These are phyloP conservation scores for Rotaria magnacalcarata DNA, from an alignment of 2,888 invertebrate species.

Conservation along the genomic window DNA sequence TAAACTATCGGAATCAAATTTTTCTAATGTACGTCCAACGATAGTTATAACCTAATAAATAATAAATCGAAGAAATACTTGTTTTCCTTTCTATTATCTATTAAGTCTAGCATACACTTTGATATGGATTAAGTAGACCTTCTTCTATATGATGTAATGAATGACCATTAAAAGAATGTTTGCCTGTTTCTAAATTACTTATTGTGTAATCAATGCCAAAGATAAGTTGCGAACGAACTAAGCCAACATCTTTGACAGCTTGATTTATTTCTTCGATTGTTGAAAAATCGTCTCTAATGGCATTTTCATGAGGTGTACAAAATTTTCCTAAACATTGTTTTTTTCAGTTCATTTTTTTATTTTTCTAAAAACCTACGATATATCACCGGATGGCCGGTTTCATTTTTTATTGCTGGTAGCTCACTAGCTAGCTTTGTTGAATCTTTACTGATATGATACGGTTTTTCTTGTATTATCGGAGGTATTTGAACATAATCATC, in stretches of 20 bases:
- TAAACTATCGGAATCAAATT: slow-evolving; percentile 60
- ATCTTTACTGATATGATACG: neutral
- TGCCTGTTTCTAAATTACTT: slow-evolving; percentile 52
- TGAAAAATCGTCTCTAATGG: slow-evolving; percentile 43
- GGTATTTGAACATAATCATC: slow-evolving; percentile 26
- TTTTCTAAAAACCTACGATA: neutral
- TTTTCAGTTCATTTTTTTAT: neutral
- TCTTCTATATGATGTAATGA: slow-evolving; percentile 50
- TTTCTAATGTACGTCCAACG: slow-evolving; percentile 60
- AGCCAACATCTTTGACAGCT: slow-evolving; percentile 44
- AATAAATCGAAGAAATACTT: neutral
- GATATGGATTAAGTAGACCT: slow-evolving; percentile 51
- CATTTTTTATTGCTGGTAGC: neutral
- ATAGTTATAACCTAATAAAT: slow-evolving; percentile 58
- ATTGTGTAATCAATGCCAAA: slow-evolving; percentile 51
- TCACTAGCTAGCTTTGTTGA: neutral
- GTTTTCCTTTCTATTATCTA: slow-evolving; percentile 45
- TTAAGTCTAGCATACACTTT: slow-evolving; percentile 41
- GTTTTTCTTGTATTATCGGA: neutral
- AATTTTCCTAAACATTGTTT: neutral
- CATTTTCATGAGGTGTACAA: slow-evolving; percentile 37
- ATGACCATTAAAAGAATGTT: slow-evolving; percentile 50
- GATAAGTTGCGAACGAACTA: slow-evolving; percentile 43
- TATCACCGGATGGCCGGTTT: neutral
- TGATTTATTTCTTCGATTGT: slow-evolving; percentile 40